Evolutionary conservation across 2,113 vertebrate species (phyloP).

Genomic region (Entomyzon cyanotis): DNA sequence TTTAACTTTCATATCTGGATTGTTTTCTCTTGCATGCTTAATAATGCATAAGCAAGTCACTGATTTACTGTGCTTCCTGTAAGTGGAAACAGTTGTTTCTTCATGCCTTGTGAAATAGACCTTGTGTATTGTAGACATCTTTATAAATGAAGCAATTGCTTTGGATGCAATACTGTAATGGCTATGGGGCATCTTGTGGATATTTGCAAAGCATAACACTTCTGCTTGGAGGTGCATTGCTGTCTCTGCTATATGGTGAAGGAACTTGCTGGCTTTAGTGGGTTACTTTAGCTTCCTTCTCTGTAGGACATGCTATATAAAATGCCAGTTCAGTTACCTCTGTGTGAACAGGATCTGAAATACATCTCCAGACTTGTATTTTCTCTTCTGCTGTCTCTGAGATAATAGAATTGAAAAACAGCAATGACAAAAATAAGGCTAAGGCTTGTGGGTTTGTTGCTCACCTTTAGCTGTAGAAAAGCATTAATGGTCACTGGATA

Average conservation of each 20-base stretch:
- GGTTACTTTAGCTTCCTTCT: background rate
- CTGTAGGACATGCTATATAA: background rate
- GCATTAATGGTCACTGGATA: background rate
- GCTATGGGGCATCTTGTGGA: background rate
- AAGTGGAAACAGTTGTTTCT: slow-evolving; percentile 44
- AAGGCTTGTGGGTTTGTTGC: background rate
- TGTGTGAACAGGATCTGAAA: background rate
- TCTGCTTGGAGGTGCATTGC: background rate
- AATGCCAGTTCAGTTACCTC: background rate
- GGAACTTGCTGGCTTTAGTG: background rate
- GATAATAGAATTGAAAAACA: background rate
- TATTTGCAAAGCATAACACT: background rate
- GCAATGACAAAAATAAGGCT: background rate
- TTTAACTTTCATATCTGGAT: background rate
- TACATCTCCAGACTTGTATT: background rate
- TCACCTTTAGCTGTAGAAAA: background rate
- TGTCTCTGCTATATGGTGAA: background rate
- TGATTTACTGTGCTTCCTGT: slow-evolving; percentile 24
- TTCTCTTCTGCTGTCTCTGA: background rate
- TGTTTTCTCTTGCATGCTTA: background rate
- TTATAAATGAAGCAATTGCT: slow-evolving; percentile 10
- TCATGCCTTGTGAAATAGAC: slow-evolving; percentile 38
- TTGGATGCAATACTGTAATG: background rate
- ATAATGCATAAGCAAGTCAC: background rate
- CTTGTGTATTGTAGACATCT: background rate